Conservation (phyloP, 2,113 vertebrate species). For the Anthoscopus minutus region DNA sequence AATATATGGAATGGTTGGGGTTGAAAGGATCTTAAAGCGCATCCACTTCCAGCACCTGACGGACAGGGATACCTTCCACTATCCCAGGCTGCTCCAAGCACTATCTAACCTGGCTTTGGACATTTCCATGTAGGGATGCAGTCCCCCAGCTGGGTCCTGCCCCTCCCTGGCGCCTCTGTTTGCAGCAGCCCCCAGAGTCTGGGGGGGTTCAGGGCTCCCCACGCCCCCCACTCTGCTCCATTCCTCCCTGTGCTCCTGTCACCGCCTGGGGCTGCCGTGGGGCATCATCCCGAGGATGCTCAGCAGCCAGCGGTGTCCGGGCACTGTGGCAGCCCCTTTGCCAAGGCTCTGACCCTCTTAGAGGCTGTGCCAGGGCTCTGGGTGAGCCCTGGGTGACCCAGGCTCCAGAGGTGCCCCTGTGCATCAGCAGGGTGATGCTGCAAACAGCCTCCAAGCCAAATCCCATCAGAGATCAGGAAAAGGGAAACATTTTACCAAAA, state of each 20-base stretch:
- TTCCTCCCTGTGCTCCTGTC: neutral
- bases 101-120: fast-evolving
- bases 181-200: neutral
- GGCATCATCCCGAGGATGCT: neutral
- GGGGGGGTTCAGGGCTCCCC: neutral
- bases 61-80: neutral
- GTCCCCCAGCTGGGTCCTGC: neutral
- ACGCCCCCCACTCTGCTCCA: fast-evolving
- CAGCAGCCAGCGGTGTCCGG: fast-evolving
- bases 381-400: neutral
- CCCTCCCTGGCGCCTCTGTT: neutral
- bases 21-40: neutral
- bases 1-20: fast-evolving
- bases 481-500: neutral
- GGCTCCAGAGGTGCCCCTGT: neutral
- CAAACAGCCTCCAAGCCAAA: neutral
- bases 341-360: fast-evolving
- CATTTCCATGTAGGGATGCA: neutral
- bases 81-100: neutral
- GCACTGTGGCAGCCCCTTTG: neutral
- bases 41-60: too few species aligned
- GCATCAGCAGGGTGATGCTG: neutral
- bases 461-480: fast-evolving
- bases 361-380: neutral
- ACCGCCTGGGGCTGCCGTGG: fast-evolving